Percentiles rank a stretch among this genome's conserved stretches.
Conservation (phyloP, 2,113 vertebrate species). For the Ptilorrhoa leucosticta region DNA sequence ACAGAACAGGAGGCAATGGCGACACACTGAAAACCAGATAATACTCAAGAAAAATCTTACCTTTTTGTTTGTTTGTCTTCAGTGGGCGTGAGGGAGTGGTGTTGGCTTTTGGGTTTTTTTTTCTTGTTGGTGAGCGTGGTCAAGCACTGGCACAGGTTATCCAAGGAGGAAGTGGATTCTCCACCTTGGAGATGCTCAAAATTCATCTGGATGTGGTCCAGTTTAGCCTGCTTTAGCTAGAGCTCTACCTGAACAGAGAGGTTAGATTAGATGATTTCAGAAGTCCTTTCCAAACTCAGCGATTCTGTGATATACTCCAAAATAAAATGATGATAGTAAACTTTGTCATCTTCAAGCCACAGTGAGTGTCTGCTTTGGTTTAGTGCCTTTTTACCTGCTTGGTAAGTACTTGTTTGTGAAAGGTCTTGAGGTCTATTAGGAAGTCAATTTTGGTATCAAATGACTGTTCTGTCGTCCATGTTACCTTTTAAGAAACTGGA, state of each 20-base stretch:
- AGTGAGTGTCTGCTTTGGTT: not conserved
- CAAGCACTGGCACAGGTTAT: not conserved
- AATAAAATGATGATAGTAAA: not conserved
- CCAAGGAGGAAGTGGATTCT: not conserved
- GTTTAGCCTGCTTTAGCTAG: not conserved
- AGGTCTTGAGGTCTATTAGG: not conserved
- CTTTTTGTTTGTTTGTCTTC: not conserved
- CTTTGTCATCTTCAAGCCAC: not conserved
- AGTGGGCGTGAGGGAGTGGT: accelerated
- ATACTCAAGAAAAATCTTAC: not conserved
- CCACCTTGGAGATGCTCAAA: not conserved
- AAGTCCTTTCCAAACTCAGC: not conserved
- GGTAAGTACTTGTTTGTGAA: not conserved
- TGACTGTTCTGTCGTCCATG: not conserved
- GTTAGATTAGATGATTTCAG: not conserved
- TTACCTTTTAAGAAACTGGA: not conserved
- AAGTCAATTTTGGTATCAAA: not conserved
- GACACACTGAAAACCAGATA: not conserved
- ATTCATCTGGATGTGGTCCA: not conserved
- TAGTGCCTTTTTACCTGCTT: not conserved
- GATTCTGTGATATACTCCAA: not conserved
- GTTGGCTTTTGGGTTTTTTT: not conserved
- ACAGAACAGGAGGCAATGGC: not conserved
- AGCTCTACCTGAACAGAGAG: not conserved
- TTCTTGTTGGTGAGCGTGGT: not conserved